Percentiles rank a stretch among this genome's conserved stretches.
Conservation (phyloP, 1,140 invertebrate genomes). For the Bradysia coprophila region DNA sequence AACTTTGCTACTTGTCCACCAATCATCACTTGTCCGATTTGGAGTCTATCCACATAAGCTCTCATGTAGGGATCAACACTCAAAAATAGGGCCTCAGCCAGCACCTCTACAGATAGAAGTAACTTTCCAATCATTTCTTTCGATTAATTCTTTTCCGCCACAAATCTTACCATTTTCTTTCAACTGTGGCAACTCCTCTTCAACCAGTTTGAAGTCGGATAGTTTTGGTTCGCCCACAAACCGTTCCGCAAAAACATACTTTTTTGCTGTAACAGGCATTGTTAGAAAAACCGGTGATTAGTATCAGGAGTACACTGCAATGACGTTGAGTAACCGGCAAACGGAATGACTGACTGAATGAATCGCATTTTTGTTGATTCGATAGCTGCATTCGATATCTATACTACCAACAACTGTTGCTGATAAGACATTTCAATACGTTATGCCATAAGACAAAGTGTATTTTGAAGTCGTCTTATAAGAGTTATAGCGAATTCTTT, state of each 20-base stretch:
- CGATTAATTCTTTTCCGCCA: neutral
- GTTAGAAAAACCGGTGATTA: no score
- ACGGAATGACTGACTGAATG: no score
- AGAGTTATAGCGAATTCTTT: no score
- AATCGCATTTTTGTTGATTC: no score
- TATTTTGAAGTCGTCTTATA: no score
- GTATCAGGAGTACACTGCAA: no score
- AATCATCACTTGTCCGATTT: slow-evolving; percentile 36
- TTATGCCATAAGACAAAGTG: no score
- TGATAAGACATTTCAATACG: no score
- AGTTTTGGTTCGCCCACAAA: slow-evolving; percentile 42
- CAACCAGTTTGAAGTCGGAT: slow-evolving; percentile 38
- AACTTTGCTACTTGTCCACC: slow-evolving; percentile 40
- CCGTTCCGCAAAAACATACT: slow-evolving; percentile 37
- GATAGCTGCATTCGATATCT: no score
- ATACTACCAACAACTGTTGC: no score
- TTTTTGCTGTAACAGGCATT: slow-evolving; percentile 34
- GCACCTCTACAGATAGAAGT: slow-evolving; percentile 38
- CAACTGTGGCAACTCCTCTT: slow-evolving; percentile 39
- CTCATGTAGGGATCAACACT: slow-evolving; percentile 58
- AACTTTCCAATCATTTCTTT: neutral
- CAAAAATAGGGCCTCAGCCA: slow-evolving; percentile 41
- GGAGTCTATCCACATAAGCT: slow-evolving; percentile 27
- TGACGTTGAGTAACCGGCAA: no score
- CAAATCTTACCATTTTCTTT: slow-evolving; percentile 30